A percentile compares a stretch with the other conserved stretches of the same genome.
phyloP scores from a whole-genome alignment of 53 echinoderm and acorn worm genomes.

The Luidia sarsii region DNA sequence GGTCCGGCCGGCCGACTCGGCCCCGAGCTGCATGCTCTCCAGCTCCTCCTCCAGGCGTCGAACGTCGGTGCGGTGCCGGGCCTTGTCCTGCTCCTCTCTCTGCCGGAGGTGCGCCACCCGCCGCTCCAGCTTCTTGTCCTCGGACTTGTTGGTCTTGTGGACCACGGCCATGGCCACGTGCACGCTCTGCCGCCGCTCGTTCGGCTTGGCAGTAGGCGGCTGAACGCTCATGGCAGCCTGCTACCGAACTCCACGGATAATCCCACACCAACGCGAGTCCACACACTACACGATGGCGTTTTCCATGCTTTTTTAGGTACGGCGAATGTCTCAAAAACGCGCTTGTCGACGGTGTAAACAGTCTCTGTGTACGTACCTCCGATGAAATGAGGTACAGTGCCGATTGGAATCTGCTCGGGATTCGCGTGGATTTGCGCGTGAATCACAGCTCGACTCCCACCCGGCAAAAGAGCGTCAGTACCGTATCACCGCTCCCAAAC shows the following conservation, averaged over 20 bases:
- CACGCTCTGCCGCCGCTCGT: constrained; percentile 34
- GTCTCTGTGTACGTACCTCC: neutral
- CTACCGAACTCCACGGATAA: neutral
- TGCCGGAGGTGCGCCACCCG: constrained; percentile 39
- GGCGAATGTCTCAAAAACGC: neutral
- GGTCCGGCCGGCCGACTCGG: constrained; percentile 10
- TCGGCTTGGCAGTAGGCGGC: neutral
- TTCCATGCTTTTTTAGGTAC: neutral
- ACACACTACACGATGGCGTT: neutral
- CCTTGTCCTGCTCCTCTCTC: constrained; percentile 52
- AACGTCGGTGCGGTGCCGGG: constrained; percentile 20
- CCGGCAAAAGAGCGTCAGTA: no score
- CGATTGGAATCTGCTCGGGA: neutral
- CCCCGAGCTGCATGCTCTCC: constrained; percentile 34
- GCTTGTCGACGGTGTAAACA: no score
- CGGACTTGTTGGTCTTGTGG: constrained; percentile 57
- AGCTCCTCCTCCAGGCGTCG: constrained; percentile 22
- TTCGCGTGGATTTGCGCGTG: neutral
- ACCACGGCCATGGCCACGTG: constrained; percentile 48
- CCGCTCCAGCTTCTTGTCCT: constrained; percentile 61
- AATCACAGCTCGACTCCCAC: no score
- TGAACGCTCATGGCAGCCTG: neutral
- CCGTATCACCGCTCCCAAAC: no score
- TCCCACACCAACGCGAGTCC: neutral
- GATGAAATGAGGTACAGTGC: neutral